Evolutionary conservation across 2,113 vertebrate genomes (phyloP).

Genomic region (Ranitomeya imitator): DNA sequence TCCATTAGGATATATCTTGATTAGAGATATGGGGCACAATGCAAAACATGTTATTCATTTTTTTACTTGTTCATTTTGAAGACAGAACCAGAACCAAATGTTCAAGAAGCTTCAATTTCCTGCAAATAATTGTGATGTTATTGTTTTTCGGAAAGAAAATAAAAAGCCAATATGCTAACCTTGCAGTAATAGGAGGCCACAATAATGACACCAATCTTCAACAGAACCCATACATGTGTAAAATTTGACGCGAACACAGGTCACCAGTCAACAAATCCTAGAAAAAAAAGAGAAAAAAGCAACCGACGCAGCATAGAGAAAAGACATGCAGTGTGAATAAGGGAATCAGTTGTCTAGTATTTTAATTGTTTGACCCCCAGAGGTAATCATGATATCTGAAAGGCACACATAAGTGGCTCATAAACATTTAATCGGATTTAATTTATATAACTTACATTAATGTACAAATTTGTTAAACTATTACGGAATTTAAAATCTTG

Average conservation of each 20-base stretch:
- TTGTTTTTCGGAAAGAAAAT: not conserved
- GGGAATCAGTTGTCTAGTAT: not conserved
- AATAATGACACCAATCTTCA: not conserved
- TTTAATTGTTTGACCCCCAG: not conserved
- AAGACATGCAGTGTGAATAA: not conserved
- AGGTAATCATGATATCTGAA: not conserved
- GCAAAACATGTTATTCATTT: not conserved
- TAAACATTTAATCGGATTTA: not conserved
- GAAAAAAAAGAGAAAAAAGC: conserved; percentile 61
- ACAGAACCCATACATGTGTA: not conserved
- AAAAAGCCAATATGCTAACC: conserved; percentile 14
- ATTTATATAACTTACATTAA: not conserved
- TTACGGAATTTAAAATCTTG: not conserved
- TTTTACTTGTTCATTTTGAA: not conserved
- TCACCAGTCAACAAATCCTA: conserved; percentile 63
- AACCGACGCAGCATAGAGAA: conserved; percentile 66
- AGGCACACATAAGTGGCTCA: not conserved
- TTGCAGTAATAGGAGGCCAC: not conserved
- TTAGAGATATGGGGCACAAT: not conserved
- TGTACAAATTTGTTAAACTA: not conserved
- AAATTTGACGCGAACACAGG: not conserved
- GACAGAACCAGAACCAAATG: not conserved
- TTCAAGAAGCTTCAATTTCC: not conserved
- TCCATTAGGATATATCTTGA: not conserved
- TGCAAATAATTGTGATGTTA: not conserved